These are phyloP conservation scores for Camponotus floridanus DNA, from an alignment of 1,140 invertebrate species.

Conservation along the genomic window DNA sequence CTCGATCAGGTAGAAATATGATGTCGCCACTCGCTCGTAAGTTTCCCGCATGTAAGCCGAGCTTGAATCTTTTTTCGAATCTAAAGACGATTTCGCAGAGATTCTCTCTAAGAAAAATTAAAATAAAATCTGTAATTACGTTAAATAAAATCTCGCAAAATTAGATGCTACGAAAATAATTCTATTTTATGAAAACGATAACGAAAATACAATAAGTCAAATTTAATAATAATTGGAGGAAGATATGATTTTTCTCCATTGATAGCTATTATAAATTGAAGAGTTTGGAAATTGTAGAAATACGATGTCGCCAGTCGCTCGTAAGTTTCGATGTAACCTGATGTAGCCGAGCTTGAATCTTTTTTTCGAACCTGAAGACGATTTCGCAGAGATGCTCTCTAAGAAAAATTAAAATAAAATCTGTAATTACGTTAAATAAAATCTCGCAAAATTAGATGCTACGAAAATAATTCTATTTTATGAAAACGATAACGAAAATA, in stretches of 20 bases:
- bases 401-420: not conserved
- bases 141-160: not conserved
- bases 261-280: not conserved
- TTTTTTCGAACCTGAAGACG: not conserved
- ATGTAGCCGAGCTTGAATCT: not conserved
- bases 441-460: not conserved
- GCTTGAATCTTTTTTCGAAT: not conserved
- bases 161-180: not conserved
- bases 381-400: not conserved
- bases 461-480: slow-evolving; percentile 3
- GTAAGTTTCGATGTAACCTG: not conserved
- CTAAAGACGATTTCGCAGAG: not conserved
- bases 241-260: not conserved
- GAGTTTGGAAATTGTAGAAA: not conserved
- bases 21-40: not conserved
- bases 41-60: not conserved
- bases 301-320: not conserved
- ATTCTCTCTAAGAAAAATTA: not conserved
- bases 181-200: not conserved
- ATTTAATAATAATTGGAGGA: not conserved
- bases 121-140: not conserved
- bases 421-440: not conserved
- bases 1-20: not conserved
- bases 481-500: not conserved
- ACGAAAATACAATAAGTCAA: not conserved